Percentiles rank a stretch among this genome's conserved stretches.
Conservation (phyloP, 1,140 invertebrate genomes). For the Drosophila leontia region DNA sequence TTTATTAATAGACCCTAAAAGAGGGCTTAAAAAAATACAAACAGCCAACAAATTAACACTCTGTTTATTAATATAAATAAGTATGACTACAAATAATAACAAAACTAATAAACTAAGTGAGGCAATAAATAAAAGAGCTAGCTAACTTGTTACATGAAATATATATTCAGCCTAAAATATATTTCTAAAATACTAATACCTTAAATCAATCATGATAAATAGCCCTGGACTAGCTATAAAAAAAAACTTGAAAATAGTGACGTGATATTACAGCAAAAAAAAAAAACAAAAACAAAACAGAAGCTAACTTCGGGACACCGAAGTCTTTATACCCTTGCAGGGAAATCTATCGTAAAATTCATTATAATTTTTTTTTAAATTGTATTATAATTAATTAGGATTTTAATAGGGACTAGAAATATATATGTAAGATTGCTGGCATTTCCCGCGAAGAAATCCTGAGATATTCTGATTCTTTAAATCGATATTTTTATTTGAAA, state of each 20-base stretch:
- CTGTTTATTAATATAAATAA: not conserved
- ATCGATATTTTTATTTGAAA: too few species aligned
- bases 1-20: slow-evolving; percentile 1
- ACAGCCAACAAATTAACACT: not conserved
- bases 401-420: too few species aligned
- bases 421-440: too few species aligned
- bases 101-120: not conserved
- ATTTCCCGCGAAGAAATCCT: too few species aligned
- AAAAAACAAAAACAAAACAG: not conserved
- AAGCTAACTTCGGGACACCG: not conserved
- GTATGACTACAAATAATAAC: not conserved
- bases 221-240: too few species aligned
- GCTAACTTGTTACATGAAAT: not conserved
- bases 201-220: not conserved
- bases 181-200: not conserved
- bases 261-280: not conserved
- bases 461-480: too few species aligned
- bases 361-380: too few species aligned
- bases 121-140: not conserved
- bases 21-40: not conserved
- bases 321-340: too few species aligned
- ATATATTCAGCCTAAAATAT: not conserved
- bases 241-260: too few species aligned
- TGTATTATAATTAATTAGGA: too few species aligned
- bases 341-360: too few species aligned